Percentiles rank a stretch among this genome's conserved stretches.
Conservation (phyloP, 2,113 vertebrate genomes). For the Rhinolophus ferrumequinum region DNA sequence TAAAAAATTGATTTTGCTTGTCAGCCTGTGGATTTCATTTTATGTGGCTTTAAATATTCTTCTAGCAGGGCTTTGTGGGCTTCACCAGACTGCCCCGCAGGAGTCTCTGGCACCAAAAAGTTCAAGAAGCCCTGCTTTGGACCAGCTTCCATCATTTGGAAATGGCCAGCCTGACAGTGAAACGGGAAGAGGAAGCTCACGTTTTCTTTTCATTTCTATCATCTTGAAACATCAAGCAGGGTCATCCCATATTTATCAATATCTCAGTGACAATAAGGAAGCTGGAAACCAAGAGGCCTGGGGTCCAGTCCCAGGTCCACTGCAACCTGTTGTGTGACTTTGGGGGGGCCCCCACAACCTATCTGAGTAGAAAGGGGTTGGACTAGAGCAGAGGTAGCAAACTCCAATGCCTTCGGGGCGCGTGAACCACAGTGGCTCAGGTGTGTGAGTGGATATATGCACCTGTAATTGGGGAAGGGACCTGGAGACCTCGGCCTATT, state of each 20-base stretch:
- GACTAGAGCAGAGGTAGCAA: neutral
- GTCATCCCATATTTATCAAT: neutral
- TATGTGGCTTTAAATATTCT: neutral
- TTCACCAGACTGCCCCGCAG: no score
- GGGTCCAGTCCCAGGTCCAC: neutral
- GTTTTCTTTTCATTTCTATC: neutral
- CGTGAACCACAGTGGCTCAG: neutral
- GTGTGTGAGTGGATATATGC: fast-evolving
- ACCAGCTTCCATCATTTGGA: neutral
- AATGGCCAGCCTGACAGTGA: neutral
- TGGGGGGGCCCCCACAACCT: no score
- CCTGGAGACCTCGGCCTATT: neutral
- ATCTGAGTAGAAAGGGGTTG: neutral
- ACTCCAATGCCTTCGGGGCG: no score
- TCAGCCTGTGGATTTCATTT: neutral
- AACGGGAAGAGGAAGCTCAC: neutral
- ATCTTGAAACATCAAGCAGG: neutral
- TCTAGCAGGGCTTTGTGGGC: neutral
- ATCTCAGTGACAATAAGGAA: neutral
- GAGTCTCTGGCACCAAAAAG: neutral
- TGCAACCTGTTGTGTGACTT: neutral
- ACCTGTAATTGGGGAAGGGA: neutral
- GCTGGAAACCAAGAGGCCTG: neutral
- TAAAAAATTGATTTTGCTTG: neutral
- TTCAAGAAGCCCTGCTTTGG: neutral